Percentiles rank a stretch among this genome's conserved stretches.
These are phyloP conservation scores for Sebastes steindachneri DNA, from an alignment of 2,797 vertebrate species.

Conservation along the genomic window DNA sequence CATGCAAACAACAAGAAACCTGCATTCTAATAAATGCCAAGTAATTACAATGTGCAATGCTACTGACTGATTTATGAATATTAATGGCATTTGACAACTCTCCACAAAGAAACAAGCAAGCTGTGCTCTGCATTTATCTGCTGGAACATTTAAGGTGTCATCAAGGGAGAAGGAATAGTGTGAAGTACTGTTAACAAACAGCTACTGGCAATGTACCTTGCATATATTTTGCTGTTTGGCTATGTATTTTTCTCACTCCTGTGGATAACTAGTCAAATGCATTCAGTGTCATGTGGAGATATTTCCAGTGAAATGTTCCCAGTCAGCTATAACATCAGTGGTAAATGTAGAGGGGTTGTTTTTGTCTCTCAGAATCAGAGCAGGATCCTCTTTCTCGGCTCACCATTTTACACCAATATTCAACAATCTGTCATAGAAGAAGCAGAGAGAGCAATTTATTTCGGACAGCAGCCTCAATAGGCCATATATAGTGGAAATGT, in stretches of 20 bases:
- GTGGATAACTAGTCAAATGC: neutral
- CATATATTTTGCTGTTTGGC: neutral
- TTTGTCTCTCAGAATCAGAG: neutral
- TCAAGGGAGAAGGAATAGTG: slow-evolving; percentile 5
- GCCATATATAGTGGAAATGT: slow-evolving; percentile 13
- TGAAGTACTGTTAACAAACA: neutral
- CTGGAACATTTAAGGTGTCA: slow-evolving; percentile 24
- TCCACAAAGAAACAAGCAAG: slow-evolving; percentile 23
- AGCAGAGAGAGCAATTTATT: slow-evolving; percentile 26
- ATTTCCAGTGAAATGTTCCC: neutral
- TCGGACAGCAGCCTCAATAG: slow-evolving; percentile 6
- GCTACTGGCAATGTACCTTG: neutral
- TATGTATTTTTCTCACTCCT: neutral
- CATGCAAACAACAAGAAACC: slow-evolving; percentile 26
- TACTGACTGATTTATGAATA: slow-evolving; percentile 53
- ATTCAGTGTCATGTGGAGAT: neutral
- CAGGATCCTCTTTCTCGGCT: neutral
- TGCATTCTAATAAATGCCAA: slow-evolving; percentile 40
- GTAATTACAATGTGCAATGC: slow-evolving; percentile 46
- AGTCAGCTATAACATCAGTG: neutral
- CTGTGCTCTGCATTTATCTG: slow-evolving; percentile 33
- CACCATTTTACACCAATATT: slow-evolving; percentile 1
- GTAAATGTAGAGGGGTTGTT: neutral
- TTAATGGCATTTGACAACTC: slow-evolving; percentile 30
- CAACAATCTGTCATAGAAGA: neutral